Evolutionary conservation across 2,797 vertebrate genomes (phyloP).

Genomic region (Botia kubotai): DNA sequence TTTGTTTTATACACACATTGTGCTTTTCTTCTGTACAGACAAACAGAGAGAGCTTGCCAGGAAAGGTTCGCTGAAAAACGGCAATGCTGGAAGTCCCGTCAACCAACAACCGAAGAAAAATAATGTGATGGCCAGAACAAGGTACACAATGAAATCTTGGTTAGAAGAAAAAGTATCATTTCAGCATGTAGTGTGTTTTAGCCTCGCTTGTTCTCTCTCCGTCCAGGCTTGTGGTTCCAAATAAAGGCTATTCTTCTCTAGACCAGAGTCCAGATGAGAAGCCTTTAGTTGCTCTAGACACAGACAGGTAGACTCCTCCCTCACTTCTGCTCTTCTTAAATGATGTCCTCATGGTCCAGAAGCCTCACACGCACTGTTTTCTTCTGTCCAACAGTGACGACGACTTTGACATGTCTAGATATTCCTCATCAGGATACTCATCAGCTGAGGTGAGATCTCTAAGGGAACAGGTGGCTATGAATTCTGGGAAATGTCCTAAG

Average conservation of each 20-base stretch:
- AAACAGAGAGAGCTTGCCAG: slow-evolving; percentile 96
- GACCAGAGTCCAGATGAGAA: slow-evolving; percentile 98
- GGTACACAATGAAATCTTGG: slow-evolving; percentile 76
- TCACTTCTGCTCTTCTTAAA: not conserved
- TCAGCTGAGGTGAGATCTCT: slow-evolving; percentile 92
- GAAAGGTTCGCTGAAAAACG: slow-evolving; percentile 95
- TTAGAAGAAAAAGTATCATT: not conserved
- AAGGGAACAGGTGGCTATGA: slow-evolving; percentile 60
- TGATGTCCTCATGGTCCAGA: too few relatives aligned
- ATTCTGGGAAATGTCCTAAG: slow-evolving; percentile 40
- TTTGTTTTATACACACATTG: not conserved
- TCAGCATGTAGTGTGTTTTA: too few relatives aligned
- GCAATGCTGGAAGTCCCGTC: slow-evolving; percentile 92
- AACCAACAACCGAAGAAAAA: slow-evolving; percentile 99
- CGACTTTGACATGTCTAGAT: slow-evolving; percentile 97
- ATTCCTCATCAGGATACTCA: slow-evolving; percentile 96
- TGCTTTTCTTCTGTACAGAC: slow-evolving; percentile 75
- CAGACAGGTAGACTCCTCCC: slow-evolving; percentile 85
- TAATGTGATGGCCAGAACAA: slow-evolving; percentile 97
- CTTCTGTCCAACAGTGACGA: slow-evolving; percentile 83
- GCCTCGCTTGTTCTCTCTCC: not conserved
- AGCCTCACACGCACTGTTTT: slow-evolving; percentile 50
- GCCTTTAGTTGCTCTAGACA: slow-evolving; percentile 94
- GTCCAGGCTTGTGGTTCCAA: slow-evolving; percentile 91
- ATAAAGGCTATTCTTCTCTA: slow-evolving; percentile 97